Evolutionary conservation across 2,888 invertebrate species (phyloP).

Genomic region (Gasteruption jaculator): DNA sequence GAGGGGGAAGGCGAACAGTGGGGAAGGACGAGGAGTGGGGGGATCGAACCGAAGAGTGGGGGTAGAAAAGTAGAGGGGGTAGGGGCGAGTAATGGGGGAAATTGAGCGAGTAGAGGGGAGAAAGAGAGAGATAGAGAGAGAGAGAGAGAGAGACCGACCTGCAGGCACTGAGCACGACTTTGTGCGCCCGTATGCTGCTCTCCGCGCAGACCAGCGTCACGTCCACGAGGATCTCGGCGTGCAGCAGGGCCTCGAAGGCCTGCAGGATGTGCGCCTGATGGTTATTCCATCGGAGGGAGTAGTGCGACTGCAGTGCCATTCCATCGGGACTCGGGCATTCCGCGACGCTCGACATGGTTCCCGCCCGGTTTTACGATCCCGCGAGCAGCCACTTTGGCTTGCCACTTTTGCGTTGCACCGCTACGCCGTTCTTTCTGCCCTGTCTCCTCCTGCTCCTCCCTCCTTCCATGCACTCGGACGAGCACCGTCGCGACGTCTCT

Average conservation of each 20-base stretch:
- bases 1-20: not conserved
- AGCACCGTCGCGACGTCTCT: conserved; percentile 15
- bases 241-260: conserved; percentile 83
- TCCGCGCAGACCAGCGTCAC: conserved; percentile 88
- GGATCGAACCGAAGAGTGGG: not conserved
- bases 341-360: conserved; percentile 45
- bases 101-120: not conserved
- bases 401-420: too few relatives aligned
- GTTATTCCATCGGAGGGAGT: conserved; percentile 91
- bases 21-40: not conserved
- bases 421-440: conserved; percentile 23
- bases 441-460: conserved; percentile 28
- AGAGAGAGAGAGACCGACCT: conserved; percentile 44
- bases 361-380: conserved; percentile 25
- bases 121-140: not conserved
- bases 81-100: not conserved
- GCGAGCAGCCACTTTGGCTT: conserved; percentile 43
- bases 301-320: conserved; percentile 68
- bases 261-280: conserved; percentile 84
- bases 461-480: conserved; percentile 35
- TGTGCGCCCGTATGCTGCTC: conserved; percentile 81
- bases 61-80: not conserved
- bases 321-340: conserved; percentile 47
- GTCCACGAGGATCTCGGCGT: conserved; percentile 82
- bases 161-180: conserved; percentile 82